phyloP scores from a whole-genome alignment of 1,140 invertebrate species.

The Elysia chlorotica region DNA sequence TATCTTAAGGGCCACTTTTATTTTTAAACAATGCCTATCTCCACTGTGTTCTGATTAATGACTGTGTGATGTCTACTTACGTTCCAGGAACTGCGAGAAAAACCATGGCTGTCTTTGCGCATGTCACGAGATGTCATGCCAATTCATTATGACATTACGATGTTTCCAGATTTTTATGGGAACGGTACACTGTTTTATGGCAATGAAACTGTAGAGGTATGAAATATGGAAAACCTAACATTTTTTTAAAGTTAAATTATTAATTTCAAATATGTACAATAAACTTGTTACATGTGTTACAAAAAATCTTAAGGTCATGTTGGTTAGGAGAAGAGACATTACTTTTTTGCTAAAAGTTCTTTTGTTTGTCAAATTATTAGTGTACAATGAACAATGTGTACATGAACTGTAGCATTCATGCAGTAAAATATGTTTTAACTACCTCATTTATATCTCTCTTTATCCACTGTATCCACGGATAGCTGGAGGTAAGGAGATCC shows the following conservation, averaged over 20 bases:
- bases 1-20: too few species aligned
- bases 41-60: too few species aligned
- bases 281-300: neutral
- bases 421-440: too few species aligned
- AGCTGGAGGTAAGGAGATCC: conserved; percentile 35
- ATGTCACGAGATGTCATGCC: conserved; percentile 74
- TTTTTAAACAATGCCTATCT: too few species aligned
- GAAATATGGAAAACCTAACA: too few species aligned
- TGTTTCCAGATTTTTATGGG: conserved; percentile 71
- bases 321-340: too few species aligned
- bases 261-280: neutral
- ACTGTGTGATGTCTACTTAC: too few species aligned
- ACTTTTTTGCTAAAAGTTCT: neutral
- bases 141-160: conserved; percentile 74
- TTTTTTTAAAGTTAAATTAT: conserved; percentile 3
- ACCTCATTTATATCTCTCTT: too few species aligned
- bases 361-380: neutral
- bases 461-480: too few species aligned
- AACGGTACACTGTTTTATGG: conserved; percentile 50
- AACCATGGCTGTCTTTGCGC: conserved; percentile 62
- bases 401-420: neutral
- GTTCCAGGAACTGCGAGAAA: conserved; percentile 33
- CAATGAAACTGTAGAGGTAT: conserved; percentile 51
- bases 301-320: neutral
- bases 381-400: neutral